Evolutionary conservation across 2,888 invertebrate species (phyloP).

Genomic region (Cynaeus angustus): DNA sequence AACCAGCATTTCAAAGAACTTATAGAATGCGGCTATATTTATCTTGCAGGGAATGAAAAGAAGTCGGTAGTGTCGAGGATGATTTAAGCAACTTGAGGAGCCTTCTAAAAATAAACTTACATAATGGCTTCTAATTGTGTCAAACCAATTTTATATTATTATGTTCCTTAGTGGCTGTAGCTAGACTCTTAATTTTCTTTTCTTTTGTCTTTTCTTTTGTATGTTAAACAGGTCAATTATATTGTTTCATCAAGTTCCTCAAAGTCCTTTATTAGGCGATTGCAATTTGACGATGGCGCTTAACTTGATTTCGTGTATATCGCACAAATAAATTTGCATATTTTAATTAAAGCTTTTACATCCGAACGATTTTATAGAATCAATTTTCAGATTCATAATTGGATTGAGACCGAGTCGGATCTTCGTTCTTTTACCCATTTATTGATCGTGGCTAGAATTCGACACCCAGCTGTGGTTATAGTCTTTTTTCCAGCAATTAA

Average conservation of each 20-base stretch:
- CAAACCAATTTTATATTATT: too few relatives aligned
- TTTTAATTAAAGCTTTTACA: constrained; percentile 36
- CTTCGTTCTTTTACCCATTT: not conserved
- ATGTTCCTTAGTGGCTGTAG: too few relatives aligned
- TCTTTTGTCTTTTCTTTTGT: too few relatives aligned
- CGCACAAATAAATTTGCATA: constrained; percentile 27
- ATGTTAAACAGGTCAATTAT: too few relatives aligned
- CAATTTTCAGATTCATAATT: constrained; percentile 31
- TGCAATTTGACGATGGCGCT: constrained; percentile 27
- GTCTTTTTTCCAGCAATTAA: constrained; percentile 11
- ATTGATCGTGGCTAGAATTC: not conserved
- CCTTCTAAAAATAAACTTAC: too few relatives aligned
- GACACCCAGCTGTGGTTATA: constrained; percentile 6
- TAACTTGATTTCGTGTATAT: constrained; percentile 22
- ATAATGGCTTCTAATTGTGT: too few relatives aligned
- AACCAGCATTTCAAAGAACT: too few relatives aligned
- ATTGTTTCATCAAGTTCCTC: constrained; percentile 7
- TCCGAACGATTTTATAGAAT: constrained; percentile 20
- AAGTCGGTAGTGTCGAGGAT: too few relatives aligned
- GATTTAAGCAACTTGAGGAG: too few relatives aligned
- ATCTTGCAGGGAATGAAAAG: too few relatives aligned
- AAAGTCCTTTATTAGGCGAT: constrained; percentile 10
- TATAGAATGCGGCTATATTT: too few relatives aligned
- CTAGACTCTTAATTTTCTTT: too few relatives aligned
- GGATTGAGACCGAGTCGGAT: constrained; percentile 9